Evolutionary conservation across 2,888 invertebrate genomes (phyloP).

Genomic region (Limnephilus lunatus): DNA sequence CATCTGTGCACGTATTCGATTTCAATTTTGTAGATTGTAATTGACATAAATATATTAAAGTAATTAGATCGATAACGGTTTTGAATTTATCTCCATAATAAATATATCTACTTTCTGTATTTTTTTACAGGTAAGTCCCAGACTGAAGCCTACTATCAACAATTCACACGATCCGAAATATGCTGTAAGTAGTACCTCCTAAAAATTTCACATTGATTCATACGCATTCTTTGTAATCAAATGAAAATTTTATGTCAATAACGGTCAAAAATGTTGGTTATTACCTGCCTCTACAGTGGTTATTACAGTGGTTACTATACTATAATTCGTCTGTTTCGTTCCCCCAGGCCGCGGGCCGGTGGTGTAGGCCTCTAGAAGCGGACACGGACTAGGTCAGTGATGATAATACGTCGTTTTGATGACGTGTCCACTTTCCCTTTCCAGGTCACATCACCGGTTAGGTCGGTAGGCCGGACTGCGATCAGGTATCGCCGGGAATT

Average conservation of each 20-base stretch:
- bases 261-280: not conserved
- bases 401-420: conserved; percentile 6
- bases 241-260: not conserved
- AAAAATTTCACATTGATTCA: not conserved
- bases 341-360: not conserved
- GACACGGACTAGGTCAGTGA: not conserved
- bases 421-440: conserved; percentile 38
- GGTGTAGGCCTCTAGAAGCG: not conserved
- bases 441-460: conserved; percentile 18
- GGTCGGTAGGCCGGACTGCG: not conserved
- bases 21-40: too few species aligned
- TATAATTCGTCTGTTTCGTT: not conserved
- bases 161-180: not conserved
- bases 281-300: not conserved
- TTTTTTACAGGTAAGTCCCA: not conserved
- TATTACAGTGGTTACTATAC: not conserved
- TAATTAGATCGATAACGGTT: too few species aligned
- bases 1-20: too few species aligned
- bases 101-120: not conserved
- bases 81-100: too few species aligned
- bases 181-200: not conserved
- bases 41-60: too few species aligned
- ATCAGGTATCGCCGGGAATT: conserved; percentile 12
- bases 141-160: not conserved
- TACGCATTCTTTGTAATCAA: not conserved